Evolutionary conservation across 2,797 vertebrate species (phyloP).

Genomic region (Threskiornis aethiopicus): DNA sequence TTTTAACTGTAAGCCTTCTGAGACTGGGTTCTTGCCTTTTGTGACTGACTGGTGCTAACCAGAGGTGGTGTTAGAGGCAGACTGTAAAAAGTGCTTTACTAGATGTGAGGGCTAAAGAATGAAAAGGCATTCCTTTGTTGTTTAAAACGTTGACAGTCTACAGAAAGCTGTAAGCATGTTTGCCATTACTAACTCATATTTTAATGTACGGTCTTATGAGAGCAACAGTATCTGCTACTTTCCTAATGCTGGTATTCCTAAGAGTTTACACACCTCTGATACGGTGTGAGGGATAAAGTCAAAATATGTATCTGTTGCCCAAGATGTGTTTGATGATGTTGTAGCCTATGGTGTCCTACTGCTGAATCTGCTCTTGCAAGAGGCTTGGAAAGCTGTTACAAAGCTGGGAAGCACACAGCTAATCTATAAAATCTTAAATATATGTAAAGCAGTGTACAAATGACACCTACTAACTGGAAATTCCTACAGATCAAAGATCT

Average conservation of each 20-base stretch:
- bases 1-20: neutral
- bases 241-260: neutral
- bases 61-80: neutral
- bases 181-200: neutral
- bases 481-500: neutral
- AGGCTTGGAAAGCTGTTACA: neutral
- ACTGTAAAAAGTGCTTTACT: neutral
- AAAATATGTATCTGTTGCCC: neutral
- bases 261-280: neutral
- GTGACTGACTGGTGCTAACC: neutral
- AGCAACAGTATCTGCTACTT: neutral
- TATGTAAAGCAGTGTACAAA: conserved; percentile 37
- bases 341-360: neutral
- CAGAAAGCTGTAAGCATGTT: neutral
- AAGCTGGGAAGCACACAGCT: conserved; percentile 12
- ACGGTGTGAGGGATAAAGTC: neutral
- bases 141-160: neutral
- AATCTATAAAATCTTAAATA: conserved; percentile 12
- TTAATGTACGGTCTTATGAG: neutral
- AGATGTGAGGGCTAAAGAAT: neutral
- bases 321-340: neutral
- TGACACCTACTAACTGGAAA: conserved; percentile 26
- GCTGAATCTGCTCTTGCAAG: conserved; percentile 23
- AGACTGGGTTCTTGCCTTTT: neutral
- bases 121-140: neutral